Percentiles rank a stretch among this genome's conserved stretches.
Conservation (phyloP, 2,797 vertebrate genomes). For the Buceros bicornis region DNA sequence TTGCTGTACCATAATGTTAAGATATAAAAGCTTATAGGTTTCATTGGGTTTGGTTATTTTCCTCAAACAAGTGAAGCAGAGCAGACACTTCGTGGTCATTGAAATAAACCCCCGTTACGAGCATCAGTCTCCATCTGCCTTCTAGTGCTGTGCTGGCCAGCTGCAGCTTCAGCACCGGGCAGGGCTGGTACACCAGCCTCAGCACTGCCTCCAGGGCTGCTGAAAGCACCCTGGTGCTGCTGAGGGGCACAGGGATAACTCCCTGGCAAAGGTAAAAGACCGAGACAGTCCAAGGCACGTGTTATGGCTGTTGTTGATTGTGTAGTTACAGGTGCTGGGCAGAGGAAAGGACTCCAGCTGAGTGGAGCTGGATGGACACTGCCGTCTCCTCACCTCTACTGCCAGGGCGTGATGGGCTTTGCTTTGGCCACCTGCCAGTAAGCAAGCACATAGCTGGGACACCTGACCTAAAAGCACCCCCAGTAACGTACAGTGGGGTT, state of each 20-base stretch:
- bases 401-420: rapidly evolving
- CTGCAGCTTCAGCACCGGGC: no score
- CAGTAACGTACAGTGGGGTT: background rate
- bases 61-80: background rate
- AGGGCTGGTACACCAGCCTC: no score
- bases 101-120: no score
- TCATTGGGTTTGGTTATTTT: background rate
- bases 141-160: background rate
- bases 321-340: background rate
- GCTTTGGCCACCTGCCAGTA: background rate
- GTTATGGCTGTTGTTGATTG: no score
- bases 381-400: background rate
- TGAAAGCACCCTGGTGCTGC: background rate
- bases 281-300: background rate
- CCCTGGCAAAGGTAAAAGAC: background rate
- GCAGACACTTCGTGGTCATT: background rate
- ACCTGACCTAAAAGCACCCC: background rate
- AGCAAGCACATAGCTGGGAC: background rate
- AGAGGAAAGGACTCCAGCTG: background rate
- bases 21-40: background rate
- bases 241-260: background rate
- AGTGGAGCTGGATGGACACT: background rate
- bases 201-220: background rate
- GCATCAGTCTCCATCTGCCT: background rate
- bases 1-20: background rate